Conservation (phyloP, 2,113 vertebrate species). For the Campylomormyrus tamandua region DNA sequence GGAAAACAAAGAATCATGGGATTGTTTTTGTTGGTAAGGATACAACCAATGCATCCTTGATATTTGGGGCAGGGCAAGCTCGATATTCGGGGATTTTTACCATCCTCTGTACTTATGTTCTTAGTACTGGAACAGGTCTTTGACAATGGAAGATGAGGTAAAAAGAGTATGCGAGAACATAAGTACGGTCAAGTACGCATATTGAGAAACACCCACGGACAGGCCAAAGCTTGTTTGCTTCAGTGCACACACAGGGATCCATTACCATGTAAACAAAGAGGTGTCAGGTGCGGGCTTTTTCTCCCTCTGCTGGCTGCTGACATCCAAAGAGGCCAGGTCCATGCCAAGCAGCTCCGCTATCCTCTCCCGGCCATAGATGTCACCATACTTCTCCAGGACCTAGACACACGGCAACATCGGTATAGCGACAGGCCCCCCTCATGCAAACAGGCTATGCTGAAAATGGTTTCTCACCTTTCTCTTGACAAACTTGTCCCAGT, state of each 20-base stretch:
- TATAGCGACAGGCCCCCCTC: neutral
- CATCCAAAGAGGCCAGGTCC: conserved; percentile 79
- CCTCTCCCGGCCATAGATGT: conserved; percentile 85
- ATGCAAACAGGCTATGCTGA: neutral
- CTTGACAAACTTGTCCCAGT: conserved; percentile 95
- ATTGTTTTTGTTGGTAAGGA: neutral
- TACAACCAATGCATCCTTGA: neutral
- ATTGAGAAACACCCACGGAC: neutral
- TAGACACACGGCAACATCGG: conserved; percentile 29
- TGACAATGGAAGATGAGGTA: neutral
- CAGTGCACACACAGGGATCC: neutral
- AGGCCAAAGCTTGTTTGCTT: neutral
- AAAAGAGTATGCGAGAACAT: neutral
- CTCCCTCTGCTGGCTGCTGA: conserved; percentile 72
- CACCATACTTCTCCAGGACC: conserved; percentile 87
- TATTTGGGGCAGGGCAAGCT: neutral
- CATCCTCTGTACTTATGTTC: neutral
- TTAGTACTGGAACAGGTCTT: neutral
- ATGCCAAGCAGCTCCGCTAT: conserved; percentile 84
- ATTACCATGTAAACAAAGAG: conserved; percentile 73
- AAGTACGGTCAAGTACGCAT: neutral
- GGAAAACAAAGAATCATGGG: neutral
- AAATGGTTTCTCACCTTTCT: conserved; percentile 70
- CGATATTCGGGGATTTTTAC: neutral
- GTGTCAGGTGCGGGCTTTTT: conserved; percentile 70